phyloP scores from a whole-genome alignment of 2,113 vertebrate species.

The Chlorodrepanis virens region DNA sequence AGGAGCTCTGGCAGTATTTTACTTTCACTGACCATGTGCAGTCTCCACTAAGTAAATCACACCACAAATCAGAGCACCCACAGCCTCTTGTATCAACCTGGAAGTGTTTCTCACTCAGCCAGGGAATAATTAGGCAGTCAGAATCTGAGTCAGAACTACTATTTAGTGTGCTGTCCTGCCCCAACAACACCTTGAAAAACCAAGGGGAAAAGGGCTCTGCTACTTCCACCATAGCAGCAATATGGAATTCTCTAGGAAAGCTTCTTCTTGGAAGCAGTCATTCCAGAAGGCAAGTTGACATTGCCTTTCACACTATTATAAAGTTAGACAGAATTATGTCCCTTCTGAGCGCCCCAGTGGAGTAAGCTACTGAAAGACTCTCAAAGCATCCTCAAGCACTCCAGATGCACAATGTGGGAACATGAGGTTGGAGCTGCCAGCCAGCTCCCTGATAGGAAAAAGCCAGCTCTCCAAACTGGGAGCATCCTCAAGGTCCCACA shows the following conservation, averaged over 20 bases:
- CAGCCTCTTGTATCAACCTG: rapidly evolving
- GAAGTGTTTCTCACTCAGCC: not conserved
- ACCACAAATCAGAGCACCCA: not conserved
- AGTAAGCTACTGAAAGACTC: not conserved
- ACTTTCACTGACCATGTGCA: not conserved
- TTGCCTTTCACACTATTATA: not conserved
- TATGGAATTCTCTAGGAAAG: not conserved
- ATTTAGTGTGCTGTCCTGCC: not conserved
- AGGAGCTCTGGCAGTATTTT: not conserved
- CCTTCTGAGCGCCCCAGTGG: not conserved
- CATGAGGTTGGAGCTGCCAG: not conserved
- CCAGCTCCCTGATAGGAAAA: not conserved
- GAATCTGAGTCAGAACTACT: not conserved
- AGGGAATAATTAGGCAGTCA: not conserved
- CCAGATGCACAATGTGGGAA: not conserved
- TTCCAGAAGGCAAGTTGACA: not conserved
- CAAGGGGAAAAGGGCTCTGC: not conserved
- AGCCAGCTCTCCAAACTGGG: not conserved
- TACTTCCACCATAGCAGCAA: not conserved
- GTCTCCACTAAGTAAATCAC: not conserved
- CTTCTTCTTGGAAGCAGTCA: not conserved
- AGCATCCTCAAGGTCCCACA: not conserved
- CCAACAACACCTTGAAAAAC: not conserved
- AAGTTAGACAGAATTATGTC: not conserved
- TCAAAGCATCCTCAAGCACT: not conserved